Conservation (phyloP, 2,797 vertebrate genomes). For the Lithobates pipiens region DNA sequence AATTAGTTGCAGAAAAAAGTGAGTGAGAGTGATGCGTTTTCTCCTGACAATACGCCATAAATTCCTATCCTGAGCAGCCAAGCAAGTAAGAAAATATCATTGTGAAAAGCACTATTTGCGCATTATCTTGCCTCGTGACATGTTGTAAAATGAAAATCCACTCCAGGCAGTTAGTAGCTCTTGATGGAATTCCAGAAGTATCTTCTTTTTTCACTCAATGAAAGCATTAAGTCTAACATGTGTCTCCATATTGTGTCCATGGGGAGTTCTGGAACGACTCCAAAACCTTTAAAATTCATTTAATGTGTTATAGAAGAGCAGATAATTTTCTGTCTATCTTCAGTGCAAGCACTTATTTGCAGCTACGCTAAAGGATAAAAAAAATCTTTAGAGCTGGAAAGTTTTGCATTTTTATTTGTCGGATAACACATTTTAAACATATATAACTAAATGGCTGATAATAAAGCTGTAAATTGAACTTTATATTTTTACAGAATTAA, state of each 20-base stretch:
- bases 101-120: slow-evolving; percentile 57
- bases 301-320: slow-evolving; percentile 51
- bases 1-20: slow-evolving; percentile 46
- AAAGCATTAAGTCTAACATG: slow-evolving; percentile 54
- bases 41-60: slow-evolving; percentile 32
- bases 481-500: background rate
- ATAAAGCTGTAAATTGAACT: background rate
- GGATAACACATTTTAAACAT: slow-evolving; percentile 10
- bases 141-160: slow-evolving; percentile 57
- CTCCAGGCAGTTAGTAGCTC: slow-evolving; percentile 54
- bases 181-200: slow-evolving; percentile 54
- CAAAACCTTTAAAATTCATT: slow-evolving; percentile 62
- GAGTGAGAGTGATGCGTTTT: slow-evolving; percentile 33
- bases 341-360: slow-evolving; percentile 41
- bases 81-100: slow-evolving; percentile 50
- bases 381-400: slow-evolving; percentile 14
- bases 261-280: slow-evolving; percentile 55
- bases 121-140: slow-evolving; percentile 54
- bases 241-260: slow-evolving; percentile 44
- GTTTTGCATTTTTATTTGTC: slow-evolving; percentile 29
- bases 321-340: slow-evolving; percentile 55
- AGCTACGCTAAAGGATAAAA: slow-evolving; percentile 25
- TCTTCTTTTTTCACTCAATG: slow-evolving; percentile 47
- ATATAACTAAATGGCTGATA: background rate
- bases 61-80: slow-evolving; percentile 46